Evolutionary conservation across 1,140 invertebrate species (phyloP), one percentile per base, ranked within the genome.

Genomic region (Ceratitis capitata): DNA sequence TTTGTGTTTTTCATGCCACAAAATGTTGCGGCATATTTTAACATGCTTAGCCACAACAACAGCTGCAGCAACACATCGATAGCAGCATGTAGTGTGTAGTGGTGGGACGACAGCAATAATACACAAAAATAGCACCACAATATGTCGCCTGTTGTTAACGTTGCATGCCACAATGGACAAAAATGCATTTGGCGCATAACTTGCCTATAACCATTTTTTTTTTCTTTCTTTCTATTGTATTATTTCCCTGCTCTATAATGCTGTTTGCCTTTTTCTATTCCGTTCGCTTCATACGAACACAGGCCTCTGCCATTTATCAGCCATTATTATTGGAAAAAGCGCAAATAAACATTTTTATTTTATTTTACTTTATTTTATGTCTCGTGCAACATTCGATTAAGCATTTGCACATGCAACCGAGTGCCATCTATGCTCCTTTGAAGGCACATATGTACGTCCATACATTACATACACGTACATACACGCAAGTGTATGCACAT

Each of bases 31-130:
- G 39, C 61, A 47, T 26, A 78, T 23, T 45, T 45, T 78, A 78
- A 78, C 69, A 78, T 78, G 69, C 35, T 78, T 78, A 78, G 69
- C 69, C 69, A 78, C 69, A 78, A 78, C 69, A 69, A 78, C 69
- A 78, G 69, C 69, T 78, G 69, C 69, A 45, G 69, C 39, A 45
- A 78, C 69, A 78, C 69, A n/a, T 5, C 39, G 23, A 0, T n/a
- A 45, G 1, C n/a, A 26, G 26, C 39, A 42, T 39, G 39, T 35
- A 69, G 23, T n/a, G 19, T 19, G 26, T 10, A 26, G 53, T 9
- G n/a, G 56, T 19, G 10, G 56, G 26, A n/a, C 16, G 26, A n/a
- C 61, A 69, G 39, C 69, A 78, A 78, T 16, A 78, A 45, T 6
- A 56, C 58, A 53, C 51, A 69, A 29, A 69, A 69, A 69, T 45